Conservation (phyloP, 1,140 invertebrate species). For the Atopsyche davidsoni region DNA sequence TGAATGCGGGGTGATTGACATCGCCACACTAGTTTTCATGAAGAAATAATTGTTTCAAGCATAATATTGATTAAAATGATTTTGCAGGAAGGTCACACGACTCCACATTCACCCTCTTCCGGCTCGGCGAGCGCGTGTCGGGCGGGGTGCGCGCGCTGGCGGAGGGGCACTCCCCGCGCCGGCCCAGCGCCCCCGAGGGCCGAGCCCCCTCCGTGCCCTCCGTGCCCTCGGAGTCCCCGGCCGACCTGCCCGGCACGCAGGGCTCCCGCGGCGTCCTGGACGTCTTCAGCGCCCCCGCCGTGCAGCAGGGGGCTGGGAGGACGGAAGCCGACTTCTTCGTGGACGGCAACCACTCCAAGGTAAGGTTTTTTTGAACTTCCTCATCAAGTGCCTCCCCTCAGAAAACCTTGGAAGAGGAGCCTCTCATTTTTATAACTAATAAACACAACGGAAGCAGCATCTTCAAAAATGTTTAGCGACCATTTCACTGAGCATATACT, state of each 20-base stretch:
- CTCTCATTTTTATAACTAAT: not conserved
- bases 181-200: conserved; percentile 18
- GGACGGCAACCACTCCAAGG: conserved; percentile 83
- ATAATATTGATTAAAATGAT: too few relatives aligned
- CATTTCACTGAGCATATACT: too few relatives aligned
- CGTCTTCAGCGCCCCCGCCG: conserved; percentile 72
- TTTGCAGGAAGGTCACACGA: conserved; percentile 78
- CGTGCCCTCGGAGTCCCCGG: conserved; percentile 29
- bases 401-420: not conserved
- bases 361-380: conserved; percentile 38
- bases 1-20: too few relatives aligned
- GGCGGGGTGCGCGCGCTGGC: conserved; percentile 73
- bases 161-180: conserved; percentile 48
- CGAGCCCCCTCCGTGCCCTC: conserved; percentile 34
- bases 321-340: conserved; percentile 80
- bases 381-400: not conserved
- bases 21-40: too few relatives aligned
- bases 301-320: conserved; percentile 67
- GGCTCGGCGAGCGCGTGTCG: conserved; percentile 67
- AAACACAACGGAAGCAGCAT: too few relatives aligned
- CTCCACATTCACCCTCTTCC: conserved; percentile 70
- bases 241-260: conserved; percentile 33
- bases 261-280: conserved; percentile 59
- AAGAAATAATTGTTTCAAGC: too few relatives aligned
- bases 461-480: conserved; percentile 1